Conservation (phyloP, 2,113 vertebrate species). For the Silurus glanis region DNA sequence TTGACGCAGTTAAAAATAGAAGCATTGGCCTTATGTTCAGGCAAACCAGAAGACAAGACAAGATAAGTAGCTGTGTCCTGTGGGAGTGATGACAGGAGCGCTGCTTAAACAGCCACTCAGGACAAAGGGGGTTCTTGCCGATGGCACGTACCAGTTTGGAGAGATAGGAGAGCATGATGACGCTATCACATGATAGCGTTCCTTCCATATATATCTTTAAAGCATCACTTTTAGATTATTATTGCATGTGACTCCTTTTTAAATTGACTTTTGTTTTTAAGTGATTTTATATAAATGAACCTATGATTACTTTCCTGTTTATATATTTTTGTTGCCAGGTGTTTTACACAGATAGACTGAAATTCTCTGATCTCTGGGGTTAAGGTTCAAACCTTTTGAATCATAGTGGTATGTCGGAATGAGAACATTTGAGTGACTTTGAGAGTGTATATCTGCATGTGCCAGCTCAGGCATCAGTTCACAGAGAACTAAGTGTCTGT, state of each 20-base stretch:
- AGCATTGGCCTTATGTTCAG: conserved; percentile 26
- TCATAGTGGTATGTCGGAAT: neutral
- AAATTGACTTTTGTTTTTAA: neutral
- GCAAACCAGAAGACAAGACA: conserved; percentile 31
- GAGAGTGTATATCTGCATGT: conserved; percentile 33
- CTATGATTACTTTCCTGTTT: neutral
- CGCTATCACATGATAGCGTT: neutral
- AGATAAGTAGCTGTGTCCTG: conserved; percentile 50
- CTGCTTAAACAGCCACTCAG: conserved; percentile 57
- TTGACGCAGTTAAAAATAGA: conserved; percentile 50
- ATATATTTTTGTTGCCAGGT: neutral
- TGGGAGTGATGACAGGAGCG: conserved; percentile 61
- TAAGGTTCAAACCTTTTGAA: neutral
- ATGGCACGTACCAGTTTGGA: conserved; percentile 41
- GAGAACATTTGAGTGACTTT: conserved; percentile 18
- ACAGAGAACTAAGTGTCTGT: neutral
- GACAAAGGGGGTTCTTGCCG: conserved; percentile 62
- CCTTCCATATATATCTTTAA: neutral
- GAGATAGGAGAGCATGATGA: conserved; percentile 47
- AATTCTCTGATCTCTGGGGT: neutral
- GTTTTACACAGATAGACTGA: neutral
- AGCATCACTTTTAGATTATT: neutral
- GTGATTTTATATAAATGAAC: neutral
- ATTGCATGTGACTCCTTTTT: neutral
- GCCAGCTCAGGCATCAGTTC: neutral